Evolutionary conservation across 2,888 invertebrate genomes (phyloP), one percentile per base, ranked within the genome.

Genomic region (Spisula subtruncata): DNA sequence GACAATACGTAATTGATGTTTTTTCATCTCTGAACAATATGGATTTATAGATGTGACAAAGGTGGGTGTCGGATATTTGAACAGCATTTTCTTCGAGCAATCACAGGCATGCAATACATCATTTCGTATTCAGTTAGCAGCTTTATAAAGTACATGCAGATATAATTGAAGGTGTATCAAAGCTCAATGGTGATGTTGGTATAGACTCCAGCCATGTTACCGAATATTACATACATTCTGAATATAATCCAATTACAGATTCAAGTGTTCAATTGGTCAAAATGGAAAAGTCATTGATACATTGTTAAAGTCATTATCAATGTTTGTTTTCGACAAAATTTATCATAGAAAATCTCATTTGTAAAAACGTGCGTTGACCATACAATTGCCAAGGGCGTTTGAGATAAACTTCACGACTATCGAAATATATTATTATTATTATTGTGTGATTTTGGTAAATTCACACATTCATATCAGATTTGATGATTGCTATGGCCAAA

Each of bases 311-410:
- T 66, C 60, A 66, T 66, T 66, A 66, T n/a, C 10, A 25, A 66
- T 66, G 60, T 66, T 66, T 66, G 60, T 25, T 66, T 66, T 20
- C n/a, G 60, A 25, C 10, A 5, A 41, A 41, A 12, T 5, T 25
- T 66, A 66, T 66, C 60, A 25, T 66, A 66, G n/a, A 10, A 41
- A 66, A 66, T 66, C 60, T 66, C n/a, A 25, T 66, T n/a, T 66
- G 60, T 66, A 25, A 25, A 66, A 25, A 66, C 25, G n/a, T n/a
- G 60, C 60, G n/a, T 66, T 10, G 25, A 66, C 60, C 60, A n/a
- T n/a, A 25, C 60, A 0, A 25, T n/a, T 66, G 60, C 60, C 60
- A 66, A 10, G 12, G 60, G 60, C 60, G 60, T 25, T 66, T 66
- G 60, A 25, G 25, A 66, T 66, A n/a, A 25, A 66, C 60, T 66